Evolutionary conservation across 2,888 invertebrate species (phyloP).

Genomic region (Buathra laborator): DNA sequence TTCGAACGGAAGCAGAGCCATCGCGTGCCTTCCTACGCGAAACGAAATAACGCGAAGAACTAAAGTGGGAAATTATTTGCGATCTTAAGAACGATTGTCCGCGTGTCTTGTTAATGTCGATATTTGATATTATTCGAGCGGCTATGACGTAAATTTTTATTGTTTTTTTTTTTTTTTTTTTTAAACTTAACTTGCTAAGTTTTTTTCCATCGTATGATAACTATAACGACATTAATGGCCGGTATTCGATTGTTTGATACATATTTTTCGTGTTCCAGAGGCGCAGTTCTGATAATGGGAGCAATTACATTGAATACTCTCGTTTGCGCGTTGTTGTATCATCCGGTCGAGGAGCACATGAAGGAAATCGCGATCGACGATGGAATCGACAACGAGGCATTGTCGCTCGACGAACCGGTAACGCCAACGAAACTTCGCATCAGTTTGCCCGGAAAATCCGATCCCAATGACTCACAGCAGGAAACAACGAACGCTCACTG

Average conservation of each 20-base stretch:
- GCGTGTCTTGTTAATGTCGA: conserved; percentile 4
- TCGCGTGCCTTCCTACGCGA: no score
- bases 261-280: conserved; percentile 86
- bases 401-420: conserved; percentile 77
- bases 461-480: conserved; percentile 81
- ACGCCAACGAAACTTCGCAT: conserved; percentile 57
- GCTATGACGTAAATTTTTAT: background rate
- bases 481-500: conserved; percentile 90
- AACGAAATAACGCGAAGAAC: no score
- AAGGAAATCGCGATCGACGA: conserved; percentile 86
- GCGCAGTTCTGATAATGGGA: conserved; percentile 93
- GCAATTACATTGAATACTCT: conserved; percentile 93
- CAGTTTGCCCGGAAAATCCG: conserved; percentile 49
- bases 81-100: conserved; percentile 21
- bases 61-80: background rate
- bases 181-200: background rate
- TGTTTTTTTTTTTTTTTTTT: background rate
- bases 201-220: background rate
- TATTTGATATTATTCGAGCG: background rate
- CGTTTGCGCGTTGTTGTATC: conserved; percentile 93
- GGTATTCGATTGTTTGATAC: background rate
- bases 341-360: conserved; percentile 94
- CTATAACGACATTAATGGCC: background rate
- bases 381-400: conserved; percentile 82
- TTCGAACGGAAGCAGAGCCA: no score